A percentile compares a stretch with the other conserved stretches of the same genome.
Evolutionary conservation across 1,140 invertebrate genomes (phyloP).

Genomic region (Neodiprion virginianus): DNA sequence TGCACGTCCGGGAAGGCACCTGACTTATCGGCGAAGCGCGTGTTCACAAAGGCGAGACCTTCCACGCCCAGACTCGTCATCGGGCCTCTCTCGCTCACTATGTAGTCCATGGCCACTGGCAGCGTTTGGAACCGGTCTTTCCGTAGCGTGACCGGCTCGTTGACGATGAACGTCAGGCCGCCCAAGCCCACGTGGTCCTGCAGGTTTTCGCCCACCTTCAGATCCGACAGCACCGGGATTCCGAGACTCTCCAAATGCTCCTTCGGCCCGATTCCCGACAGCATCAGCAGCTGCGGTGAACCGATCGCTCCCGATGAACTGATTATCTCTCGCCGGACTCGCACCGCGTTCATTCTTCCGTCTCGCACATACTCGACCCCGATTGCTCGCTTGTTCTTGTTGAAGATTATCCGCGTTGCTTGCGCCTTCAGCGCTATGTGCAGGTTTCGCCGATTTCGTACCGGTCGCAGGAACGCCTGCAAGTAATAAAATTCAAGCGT

Average conservation of each 20-base stretch:
- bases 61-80: slow-evolving; percentile 83
- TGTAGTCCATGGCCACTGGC: slow-evolving; percentile 81
- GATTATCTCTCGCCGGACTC: slow-evolving; percentile 79
- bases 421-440: slow-evolving; percentile 83
- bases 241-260: slow-evolving; percentile 78
- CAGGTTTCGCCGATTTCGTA: slow-evolving; percentile 79
- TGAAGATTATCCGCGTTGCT: slow-evolving; percentile 74
- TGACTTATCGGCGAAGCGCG: slow-evolving; percentile 77
- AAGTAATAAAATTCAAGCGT: too few relatives aligned
- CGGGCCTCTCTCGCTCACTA: slow-evolving; percentile 78
- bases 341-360: slow-evolving; percentile 68
- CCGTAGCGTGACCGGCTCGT: slow-evolving; percentile 81
- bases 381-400: slow-evolving; percentile 73
- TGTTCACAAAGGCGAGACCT: slow-evolving; percentile 83
- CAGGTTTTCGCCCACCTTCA: slow-evolving; percentile 83
- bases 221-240: slow-evolving; percentile 76
- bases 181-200: slow-evolving; percentile 87
- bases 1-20: slow-evolving; percentile 85
- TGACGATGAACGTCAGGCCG: slow-evolving; percentile 81
- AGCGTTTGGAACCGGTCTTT: slow-evolving; percentile 79
- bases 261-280: slow-evolving; percentile 85
- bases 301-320: slow-evolving; percentile 83
- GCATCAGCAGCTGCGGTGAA: slow-evolving; percentile 85
- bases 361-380: slow-evolving; percentile 79
- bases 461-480: slow-evolving; percentile 77